These are phyloP conservation scores for Clarias platycephalus DNA, from an alignment of 2,797 vertebrate genomes.

Conservation along the genomic window DNA sequence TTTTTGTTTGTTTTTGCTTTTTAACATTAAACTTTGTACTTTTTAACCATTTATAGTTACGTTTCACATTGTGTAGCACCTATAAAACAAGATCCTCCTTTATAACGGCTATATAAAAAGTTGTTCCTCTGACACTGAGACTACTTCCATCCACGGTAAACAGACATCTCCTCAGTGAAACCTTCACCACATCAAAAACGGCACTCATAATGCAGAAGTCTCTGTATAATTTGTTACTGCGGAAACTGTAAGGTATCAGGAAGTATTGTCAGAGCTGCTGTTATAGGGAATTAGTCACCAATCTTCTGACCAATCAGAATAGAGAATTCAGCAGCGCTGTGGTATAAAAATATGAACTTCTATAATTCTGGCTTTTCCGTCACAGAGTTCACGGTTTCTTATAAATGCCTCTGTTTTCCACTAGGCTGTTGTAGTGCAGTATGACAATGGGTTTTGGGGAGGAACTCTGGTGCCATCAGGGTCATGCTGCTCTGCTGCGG, in stretches of 20 bases:
- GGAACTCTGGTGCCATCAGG: constrained; percentile 84
- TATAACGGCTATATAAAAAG: not conserved
- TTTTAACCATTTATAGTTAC: not conserved
- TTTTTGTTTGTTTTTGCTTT: too few species aligned
- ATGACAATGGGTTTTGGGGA: constrained; percentile 85
- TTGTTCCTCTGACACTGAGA: not conserved
- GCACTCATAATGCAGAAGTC: not conserved
- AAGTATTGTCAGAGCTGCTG: not conserved
- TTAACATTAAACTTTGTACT: not conserved
- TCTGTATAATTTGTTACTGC: not conserved
- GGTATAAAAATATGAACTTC: not conserved
- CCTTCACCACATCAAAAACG: too few species aligned
- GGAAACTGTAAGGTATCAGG: not conserved
- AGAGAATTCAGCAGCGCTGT: not conserved
- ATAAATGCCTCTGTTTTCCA: not conserved
- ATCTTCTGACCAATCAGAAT: not conserved
- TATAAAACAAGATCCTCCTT: not conserved
- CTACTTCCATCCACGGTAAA: too few species aligned
- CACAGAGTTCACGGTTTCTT: not conserved
- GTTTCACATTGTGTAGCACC: not conserved
- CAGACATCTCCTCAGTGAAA: too few species aligned
- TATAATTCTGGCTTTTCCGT: not conserved
- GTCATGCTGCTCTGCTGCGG: constrained; percentile 81
- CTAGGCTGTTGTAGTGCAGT: not conserved
- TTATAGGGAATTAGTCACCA: not conserved